These are phyloP conservation scores for Caenorhabditis virilis DNA, from an alignment of 2,888 invertebrate species.

Conservation along the genomic window DNA sequence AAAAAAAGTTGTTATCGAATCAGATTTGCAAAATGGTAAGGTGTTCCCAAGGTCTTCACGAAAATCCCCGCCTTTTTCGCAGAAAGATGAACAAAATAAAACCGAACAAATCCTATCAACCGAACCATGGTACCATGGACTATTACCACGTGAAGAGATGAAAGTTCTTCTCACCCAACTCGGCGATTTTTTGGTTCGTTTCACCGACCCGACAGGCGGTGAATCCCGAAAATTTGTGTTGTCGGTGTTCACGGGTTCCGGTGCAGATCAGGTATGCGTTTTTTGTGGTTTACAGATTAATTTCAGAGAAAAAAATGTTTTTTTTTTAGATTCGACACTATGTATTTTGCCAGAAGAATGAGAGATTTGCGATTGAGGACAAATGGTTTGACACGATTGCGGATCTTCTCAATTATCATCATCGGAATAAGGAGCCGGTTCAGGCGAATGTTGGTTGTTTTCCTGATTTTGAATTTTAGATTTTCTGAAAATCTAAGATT, in stretches of 20 bases:
- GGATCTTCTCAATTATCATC: constrained; percentile 39
- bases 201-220: constrained; percentile 46
- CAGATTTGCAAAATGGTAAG: background rate
- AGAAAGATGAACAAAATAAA: too few species aligned
- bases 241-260: constrained; percentile 23
- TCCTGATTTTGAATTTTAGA: too few species aligned
- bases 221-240: constrained; percentile 42
- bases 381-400: constrained; percentile 37
- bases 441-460: constrained; percentile 10
- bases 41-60: background rate
- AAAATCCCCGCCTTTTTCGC: background rate
- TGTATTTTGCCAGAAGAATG: constrained; percentile 23
- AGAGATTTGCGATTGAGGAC: constrained; percentile 34
- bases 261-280: constrained; percentile 17
- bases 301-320: too few species aligned
- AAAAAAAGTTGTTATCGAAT: background rate
- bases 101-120: constrained; percentile 9
- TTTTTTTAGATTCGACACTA: constrained; percentile 48
- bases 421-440: constrained; percentile 38
- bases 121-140: constrained; percentile 51
- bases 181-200: constrained; percentile 53
- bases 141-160: constrained; percentile 56
- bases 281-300: too few species aligned
- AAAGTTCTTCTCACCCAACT: constrained; percentile 38
- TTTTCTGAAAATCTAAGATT: too few species aligned